Evolutionary conservation across 2,888 invertebrate genomes (phyloP), one percentile per base, ranked within the genome.

Genomic region (Dione juno): DNA sequence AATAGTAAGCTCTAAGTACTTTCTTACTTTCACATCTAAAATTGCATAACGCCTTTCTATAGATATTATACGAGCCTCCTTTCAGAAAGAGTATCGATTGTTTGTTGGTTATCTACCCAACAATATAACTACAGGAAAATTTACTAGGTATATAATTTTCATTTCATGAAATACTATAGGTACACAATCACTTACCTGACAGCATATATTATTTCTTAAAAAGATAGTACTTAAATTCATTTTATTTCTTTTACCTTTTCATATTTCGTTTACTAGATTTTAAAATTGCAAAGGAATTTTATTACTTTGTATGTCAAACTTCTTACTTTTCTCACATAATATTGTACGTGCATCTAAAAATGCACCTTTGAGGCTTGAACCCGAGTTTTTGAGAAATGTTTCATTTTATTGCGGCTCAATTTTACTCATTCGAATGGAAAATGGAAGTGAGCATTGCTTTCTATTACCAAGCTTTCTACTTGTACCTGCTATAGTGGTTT

Each of bases 381-480:
- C 59, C 13, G 59, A 40, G 13, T 50, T 64, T 50, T 50, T 48
- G 37, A 16, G 48, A 52, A 40, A 50, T 50, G 16, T 40, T 40
- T 40, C 50, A 64, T 19, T 50, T 48, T 48, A 50, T 48, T 64
- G 13, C n/a, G 11, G 16, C 57, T 45, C 28, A 21, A 61, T n/a
- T 21, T 21, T 48, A 40, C 35, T 50, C 37, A 64, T 35, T 50
- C 64, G 19, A 64, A 37, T 64, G 37, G 50, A 64, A 50, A 64
- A 64, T 50, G 19, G 45, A 37, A 45, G 45, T 63, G 37, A 45
- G 6, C 11, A 28, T 16, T 21, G 16, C 7, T 50, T 50, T 64
- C 19, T 64, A 13, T 37, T 50, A 64, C 19, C 13, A 48, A 64
- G 40, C 13, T 50, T 50, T 64, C 13, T 61, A 9, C 21, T 41